phyloP scores from a whole-genome alignment of 1,140 invertebrate genomes.

The Babylonia areolata region DNA sequence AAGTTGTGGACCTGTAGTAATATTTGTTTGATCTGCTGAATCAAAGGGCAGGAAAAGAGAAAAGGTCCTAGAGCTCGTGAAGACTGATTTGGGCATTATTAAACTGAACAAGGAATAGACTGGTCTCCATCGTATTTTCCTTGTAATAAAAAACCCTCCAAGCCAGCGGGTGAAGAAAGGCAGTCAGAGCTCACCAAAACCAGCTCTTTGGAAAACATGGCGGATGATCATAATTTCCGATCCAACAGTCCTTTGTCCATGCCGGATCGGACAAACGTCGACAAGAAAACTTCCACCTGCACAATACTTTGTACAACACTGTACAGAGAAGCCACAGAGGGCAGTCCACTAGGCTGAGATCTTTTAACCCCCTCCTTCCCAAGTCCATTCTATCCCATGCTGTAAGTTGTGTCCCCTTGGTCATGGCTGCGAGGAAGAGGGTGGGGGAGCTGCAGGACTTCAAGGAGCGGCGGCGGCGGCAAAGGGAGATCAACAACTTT shows the following conservation, averaged over 20 bases:
- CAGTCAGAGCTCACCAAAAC: background rate
- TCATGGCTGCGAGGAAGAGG: conserved; percentile 45
- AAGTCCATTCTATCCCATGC: background rate
- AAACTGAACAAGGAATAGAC: too few relatives aligned
- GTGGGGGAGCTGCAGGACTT: conserved; percentile 42
- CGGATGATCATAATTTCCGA: conserved; percentile 17
- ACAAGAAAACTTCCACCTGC: background rate
- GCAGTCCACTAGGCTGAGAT: background rate
- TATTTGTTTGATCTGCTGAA: background rate
- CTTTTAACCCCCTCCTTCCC: background rate
- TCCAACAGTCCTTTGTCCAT: background rate
- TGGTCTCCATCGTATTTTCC: too few relatives aligned
- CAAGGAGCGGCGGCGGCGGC: conserved; percentile 47
- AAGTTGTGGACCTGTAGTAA: background rate
- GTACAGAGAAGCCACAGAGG: background rate
- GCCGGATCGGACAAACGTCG: background rate
- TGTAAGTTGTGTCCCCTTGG: background rate
- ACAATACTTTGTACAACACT: background rate
- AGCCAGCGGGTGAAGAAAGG: too few relatives aligned
- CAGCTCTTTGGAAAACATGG: background rate
- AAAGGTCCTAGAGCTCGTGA: too few relatives aligned
- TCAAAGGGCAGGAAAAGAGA: background rate
- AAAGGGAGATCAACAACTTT: conserved; percentile 57
- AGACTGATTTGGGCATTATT: too few relatives aligned
- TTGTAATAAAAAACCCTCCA: conserved; percentile 1